Percentiles rank a stretch among this genome's conserved stretches.
These are phyloP conservation scores for Rotaria macrura DNA, from an alignment of 2,888 invertebrate genomes.

Conservation along the genomic window DNA sequence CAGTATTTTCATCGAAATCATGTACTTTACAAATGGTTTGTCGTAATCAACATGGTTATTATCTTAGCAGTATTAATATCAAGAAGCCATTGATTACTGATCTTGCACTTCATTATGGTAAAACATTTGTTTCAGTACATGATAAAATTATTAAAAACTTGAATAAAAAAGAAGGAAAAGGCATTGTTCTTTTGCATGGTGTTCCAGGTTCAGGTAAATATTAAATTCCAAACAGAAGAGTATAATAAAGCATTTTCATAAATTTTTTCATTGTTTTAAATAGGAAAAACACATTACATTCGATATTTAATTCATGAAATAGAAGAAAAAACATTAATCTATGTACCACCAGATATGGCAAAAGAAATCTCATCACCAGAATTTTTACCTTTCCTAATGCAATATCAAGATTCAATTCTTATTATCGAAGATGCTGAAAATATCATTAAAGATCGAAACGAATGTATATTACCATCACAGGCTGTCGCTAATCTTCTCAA, in stretches of 20 bases:
- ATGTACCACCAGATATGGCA: slow-evolving; percentile 17
- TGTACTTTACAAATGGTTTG: background rate
- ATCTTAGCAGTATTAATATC: slow-evolving; percentile 1
- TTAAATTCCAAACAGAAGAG: too few species aligned
- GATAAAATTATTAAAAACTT: background rate
- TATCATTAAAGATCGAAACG: slow-evolving; percentile 4
- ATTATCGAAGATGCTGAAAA: slow-evolving; percentile 20
- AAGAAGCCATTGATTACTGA: slow-evolving; percentile 15
- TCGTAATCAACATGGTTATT: slow-evolving; percentile 17
- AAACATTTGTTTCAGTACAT: background rate
- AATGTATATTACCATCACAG: background rate
- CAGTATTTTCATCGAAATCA: background rate
- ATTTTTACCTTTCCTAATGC: background rate
- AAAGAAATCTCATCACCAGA: slow-evolving; percentile 8
- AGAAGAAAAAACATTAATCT: background rate
- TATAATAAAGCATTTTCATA: too few species aligned
- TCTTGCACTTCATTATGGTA: slow-evolving; percentile 12
- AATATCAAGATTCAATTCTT: slow-evolving; percentile 1
- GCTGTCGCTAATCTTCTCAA: slow-evolving; percentile 9
- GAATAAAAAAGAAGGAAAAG: slow-evolving; percentile 14
- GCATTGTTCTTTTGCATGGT: slow-evolving; percentile 10
- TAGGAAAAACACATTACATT: slow-evolving; percentile 12
- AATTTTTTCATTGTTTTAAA: background rate
- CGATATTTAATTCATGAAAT: slow-evolving; percentile 9
- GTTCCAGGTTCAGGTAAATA: background rate